Evolutionary conservation across 1,140 invertebrate species (phyloP), one percentile per base, ranked within the genome.

Genomic region (Wiebesia pumilae): DNA sequence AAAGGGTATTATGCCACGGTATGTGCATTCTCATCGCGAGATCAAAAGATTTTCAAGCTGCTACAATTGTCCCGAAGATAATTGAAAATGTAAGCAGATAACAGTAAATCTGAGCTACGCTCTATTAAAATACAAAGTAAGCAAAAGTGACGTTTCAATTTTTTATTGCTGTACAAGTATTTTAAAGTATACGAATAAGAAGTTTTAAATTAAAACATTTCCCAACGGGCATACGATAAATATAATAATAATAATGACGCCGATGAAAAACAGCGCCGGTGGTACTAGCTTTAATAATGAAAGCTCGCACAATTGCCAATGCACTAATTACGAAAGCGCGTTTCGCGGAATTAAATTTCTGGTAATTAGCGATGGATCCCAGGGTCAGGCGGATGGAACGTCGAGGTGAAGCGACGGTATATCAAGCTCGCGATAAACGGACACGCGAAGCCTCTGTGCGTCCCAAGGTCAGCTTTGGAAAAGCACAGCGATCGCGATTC

Each of bases 401-500:
- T 71, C 35, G 33, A 33, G 19, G 16, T 71, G 6, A 71, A 24
- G n/a, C 19, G 35, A 21, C 51, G 10, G 51, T 75, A 75, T n/a
- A 40, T n/a, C 75, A 43, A n/a, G 33, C 9, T 82, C 30, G 33
- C 33, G 81, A 71, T 58, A 58, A 54, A 35, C 14, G 30, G 69
- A 10, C 4, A 40, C 35, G 7, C 51, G 69, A 38, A 73, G 51
- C 51, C 14, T 30, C 51, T 47, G 35, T 19, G 33, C 30, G 30
- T 14, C 38, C 33, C 71, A 84, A 67, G 83, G 77, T 43, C 69
- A 24, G 4, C 62, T 67, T 80, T 62, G 65, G 33, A 62, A 80
- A 80, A 58, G 54, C 71, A 80, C 58, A 80, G 54, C 33, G 77
- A 80, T 78, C 30, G 83, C 24, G 33, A 71, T 40, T 43, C 69